A percentile compares a stretch with the other conserved stretches of the same genome.
Evolutionary conservation across 2,888 invertebrate genomes (phyloP).

Genomic region (Nymphalis polychloros): DNA sequence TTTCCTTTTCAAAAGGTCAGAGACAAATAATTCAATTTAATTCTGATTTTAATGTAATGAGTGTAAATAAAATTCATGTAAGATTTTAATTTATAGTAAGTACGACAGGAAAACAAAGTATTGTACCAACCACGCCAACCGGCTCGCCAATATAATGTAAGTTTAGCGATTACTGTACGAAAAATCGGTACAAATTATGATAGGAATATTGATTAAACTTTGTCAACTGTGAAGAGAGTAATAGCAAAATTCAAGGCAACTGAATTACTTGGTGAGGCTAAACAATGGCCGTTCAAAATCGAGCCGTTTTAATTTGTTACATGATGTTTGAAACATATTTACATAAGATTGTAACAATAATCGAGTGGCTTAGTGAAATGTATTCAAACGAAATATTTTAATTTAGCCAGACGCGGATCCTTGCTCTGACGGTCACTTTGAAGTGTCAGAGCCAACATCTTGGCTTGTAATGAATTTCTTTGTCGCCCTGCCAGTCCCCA

Average conservation of each 20-base stretch:
- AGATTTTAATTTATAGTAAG: too few relatives aligned
- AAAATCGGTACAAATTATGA: slow-evolving; percentile 43
- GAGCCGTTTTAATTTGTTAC: slow-evolving; percentile 33
- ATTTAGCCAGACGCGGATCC: slow-evolving; percentile 7
- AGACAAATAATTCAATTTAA: too few relatives aligned
- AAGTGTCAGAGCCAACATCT: slow-evolving; percentile 32
- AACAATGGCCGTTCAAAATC: slow-evolving; percentile 42
- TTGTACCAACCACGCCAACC: too few relatives aligned
- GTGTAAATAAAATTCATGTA: too few relatives aligned
- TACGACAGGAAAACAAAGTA: too few relatives aligned
- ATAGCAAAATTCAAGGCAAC: slow-evolving; percentile 47
- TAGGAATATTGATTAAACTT: slow-evolving; percentile 44
- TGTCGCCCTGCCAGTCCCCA: slow-evolving; percentile 33
- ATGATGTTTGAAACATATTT: too few relatives aligned
- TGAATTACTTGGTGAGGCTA: slow-evolving; percentile 44
- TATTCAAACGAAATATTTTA: slow-evolving; percentile 21
- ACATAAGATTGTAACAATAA: not conserved
- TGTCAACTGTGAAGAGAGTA: slow-evolving; percentile 47
- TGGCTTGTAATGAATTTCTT: slow-evolving; percentile 41
- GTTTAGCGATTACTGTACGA: slow-evolving; percentile 38
- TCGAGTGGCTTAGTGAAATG: slow-evolving; percentile 7
- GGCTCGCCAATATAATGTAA: too few relatives aligned
- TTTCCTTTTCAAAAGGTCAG: too few relatives aligned
- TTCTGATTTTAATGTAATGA: too few relatives aligned
- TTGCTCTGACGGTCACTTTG: slow-evolving; percentile 22